phyloP scores from a whole-genome alignment of 2,113 vertebrate genomes.

The Tricholaema leucomelas region DNA sequence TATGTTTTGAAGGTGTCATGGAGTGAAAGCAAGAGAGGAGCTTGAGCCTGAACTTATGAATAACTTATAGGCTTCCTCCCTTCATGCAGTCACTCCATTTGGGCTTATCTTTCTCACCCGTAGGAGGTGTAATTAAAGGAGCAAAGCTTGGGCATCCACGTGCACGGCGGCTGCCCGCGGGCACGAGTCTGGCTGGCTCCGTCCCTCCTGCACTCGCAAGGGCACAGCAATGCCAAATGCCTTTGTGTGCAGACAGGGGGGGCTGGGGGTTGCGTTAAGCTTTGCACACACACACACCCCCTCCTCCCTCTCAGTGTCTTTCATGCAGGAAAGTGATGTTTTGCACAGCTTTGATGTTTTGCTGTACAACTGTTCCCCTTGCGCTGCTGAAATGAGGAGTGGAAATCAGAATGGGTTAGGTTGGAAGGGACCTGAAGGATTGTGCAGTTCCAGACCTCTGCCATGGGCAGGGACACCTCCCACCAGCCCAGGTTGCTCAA shows the following conservation, averaged over 20 bases:
- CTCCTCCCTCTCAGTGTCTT: rapidly evolving
- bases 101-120: conserved; percentile 64
- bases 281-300: neutral
- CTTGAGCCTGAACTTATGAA: conserved; percentile 67
- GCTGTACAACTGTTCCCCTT: neutral
- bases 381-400: rapidly evolving
- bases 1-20: conserved; percentile 62
- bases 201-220: neutral
- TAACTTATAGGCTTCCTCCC: conserved; percentile 71
- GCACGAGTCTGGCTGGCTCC: neutral
- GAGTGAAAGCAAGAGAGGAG: conserved; percentile 59
- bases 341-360: rapidly evolving
- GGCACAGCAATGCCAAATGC: neutral
- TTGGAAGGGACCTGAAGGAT: no score
- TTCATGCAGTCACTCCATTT: conserved; percentile 57
- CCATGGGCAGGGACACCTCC: no score
- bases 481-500: no score
- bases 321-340: rapidly evolving
- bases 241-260: rapidly evolving
- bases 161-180: neutral
- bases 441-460: no score
- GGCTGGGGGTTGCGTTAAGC: rapidly evolving
- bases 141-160: neutral
- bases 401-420: neutral
- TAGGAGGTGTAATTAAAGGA: conserved; percentile 65